phyloP scores from a whole-genome alignment of 2,888 invertebrate genomes.

The Apamea anceps region DNA sequence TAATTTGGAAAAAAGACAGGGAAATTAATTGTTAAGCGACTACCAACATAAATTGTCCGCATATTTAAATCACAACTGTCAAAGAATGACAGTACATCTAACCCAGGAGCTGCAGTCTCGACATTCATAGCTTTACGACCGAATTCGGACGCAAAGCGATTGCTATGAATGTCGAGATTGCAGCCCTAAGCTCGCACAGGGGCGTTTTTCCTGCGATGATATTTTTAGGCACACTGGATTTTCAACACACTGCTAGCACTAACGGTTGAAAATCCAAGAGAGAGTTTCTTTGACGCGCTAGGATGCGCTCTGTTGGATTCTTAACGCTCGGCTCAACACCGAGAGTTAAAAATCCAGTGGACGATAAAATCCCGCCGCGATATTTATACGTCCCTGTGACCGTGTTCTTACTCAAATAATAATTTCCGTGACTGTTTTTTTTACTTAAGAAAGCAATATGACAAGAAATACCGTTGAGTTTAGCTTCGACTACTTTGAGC shows the following conservation, averaged over 20 bases:
- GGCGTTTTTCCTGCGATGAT: no score
- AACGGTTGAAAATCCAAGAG: no score
- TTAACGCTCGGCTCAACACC: neutral
- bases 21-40: neutral
- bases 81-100: neutral
- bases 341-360: neutral
- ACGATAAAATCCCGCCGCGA: neutral
- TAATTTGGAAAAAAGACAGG: neutral
- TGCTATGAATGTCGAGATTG: no score
- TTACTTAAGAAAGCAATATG: neutral
- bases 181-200: no score
- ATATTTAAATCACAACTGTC: neutral
- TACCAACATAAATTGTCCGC: neutral
- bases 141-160: no score
- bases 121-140: no score
- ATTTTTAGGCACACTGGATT: neutral
- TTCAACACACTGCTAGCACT: neutral
- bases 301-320: neutral
- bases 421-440: neutral
- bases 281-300: no score
- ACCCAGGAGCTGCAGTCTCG: no score
- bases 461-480: conserved; percentile 75
- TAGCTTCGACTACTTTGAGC: conserved; percentile 76
- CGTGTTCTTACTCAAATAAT: neutral
- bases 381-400: neutral